Conservation (phyloP, 2,797 vertebrate species). For the Semotilus atromaculatus region DNA sequence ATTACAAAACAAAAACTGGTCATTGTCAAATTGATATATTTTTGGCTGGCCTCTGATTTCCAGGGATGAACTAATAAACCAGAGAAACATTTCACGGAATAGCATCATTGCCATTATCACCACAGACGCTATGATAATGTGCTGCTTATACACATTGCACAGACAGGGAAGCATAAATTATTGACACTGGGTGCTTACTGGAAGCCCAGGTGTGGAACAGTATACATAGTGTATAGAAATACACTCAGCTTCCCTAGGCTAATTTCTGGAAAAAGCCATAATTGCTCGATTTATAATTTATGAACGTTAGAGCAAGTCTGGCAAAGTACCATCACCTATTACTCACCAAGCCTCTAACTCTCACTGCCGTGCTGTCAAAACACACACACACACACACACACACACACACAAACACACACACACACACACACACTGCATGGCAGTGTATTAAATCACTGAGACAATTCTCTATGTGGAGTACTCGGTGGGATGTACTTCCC, state of each 20-base stretch:
- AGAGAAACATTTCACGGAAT: constrained; percentile 37
- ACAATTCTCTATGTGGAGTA: constrained; percentile 23
- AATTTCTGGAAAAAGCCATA: constrained; percentile 82
- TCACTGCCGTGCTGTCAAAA: constrained; percentile 17
- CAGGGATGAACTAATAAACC: constrained; percentile 32
- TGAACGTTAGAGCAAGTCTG: constrained; percentile 73
- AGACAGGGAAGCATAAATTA: constrained; percentile 75
- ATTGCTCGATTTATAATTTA: constrained; percentile 84
- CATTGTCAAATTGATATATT: constrained; percentile 27
- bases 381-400: constrained; percentile 17
- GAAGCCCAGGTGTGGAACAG: constrained; percentile 79
- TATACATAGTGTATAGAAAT: constrained; percentile 80
- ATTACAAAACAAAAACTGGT: neutral
- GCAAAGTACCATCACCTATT: constrained; percentile 77
- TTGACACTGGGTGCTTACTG: constrained; percentile 75
- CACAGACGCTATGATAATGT: constrained; percentile 65
- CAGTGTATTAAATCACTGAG: constrained; percentile 30
- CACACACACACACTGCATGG: neutral
- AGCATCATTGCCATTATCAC: constrained; percentile 53
- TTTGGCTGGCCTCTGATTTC: constrained; percentile 41
- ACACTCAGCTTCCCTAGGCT: constrained; percentile 75
- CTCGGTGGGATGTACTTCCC: constrained; percentile 28
- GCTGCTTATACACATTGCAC: constrained; percentile 59
- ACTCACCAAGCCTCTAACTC: constrained; percentile 63
- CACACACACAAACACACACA: constrained; percentile 14